Base-by-base conservation (phyloP, 2,113 vertebrate species). In the Gavialis gangeticus region DNA sequence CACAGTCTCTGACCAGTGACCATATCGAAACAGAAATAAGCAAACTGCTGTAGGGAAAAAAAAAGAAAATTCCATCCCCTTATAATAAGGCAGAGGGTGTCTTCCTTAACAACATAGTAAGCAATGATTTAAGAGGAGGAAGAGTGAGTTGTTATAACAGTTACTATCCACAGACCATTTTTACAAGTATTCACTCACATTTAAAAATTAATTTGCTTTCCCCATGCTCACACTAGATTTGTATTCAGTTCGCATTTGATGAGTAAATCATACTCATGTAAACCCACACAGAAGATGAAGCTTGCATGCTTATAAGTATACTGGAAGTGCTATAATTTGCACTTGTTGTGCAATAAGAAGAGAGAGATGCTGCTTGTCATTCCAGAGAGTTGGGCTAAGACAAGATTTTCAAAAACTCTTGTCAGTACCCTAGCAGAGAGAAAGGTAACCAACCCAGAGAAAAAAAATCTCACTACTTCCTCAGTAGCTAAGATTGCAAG, bases 41-140 rank as follows among this genome's bases (percentile, higher is more conserved):
- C 3, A 17, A 58, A 17, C 6, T 56, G 0, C 0, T 9, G 6
- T 1, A 2, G 85, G 57, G 17, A 64, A 85, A 55, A 37, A 15
- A 0, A 4, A 2, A 21, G 11, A 2, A 71, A 59, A 12, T 76
- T 82, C 83, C 27, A 81, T 10, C 27, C 1, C 1, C 6, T 17
- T 17, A 4, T 18, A 10, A 15, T 27, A 79, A 85, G 82, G 16
- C 5, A 79, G 4, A 60, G 73, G 3, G 3, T 37, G 15, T 1
- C 2, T 79, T 79, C 57, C 54, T 37, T 57, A 79, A 2, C 1
- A 22, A 13, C 2, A 1, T 1, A 21, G 3, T 84, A 82, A 34
- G 24, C 3, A 78, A 34, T 3, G 1, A 28, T 5, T 76, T 63
- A 17, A 18, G 18, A 5, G 25, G 46, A 34, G 2, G 11, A 59